Conservation (phyloP, 1,140 invertebrate species). For the Nymphalis io region DNA sequence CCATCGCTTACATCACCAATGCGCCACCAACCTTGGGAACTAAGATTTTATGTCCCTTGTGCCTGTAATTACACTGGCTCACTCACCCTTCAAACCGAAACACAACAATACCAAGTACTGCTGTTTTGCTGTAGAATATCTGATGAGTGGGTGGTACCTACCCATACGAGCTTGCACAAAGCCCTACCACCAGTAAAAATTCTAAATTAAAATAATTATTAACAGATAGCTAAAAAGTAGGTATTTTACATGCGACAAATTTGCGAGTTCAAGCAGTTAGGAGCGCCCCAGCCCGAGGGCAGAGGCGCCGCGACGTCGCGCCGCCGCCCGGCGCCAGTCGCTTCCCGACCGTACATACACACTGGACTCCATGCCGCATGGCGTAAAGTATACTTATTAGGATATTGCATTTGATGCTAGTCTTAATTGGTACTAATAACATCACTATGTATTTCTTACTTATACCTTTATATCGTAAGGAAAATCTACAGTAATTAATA, state of each 20-base stretch:
- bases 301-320: conserved; percentile 63
- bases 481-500: too few species aligned
- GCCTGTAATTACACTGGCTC: too few species aligned
- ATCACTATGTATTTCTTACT: not conserved
- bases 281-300: conserved; percentile 45
- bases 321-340: conserved; percentile 49
- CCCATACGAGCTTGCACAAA: too few species aligned
- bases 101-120: too few species aligned
- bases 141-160: too few species aligned
- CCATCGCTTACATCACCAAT: too few species aligned
- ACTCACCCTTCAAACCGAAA: too few species aligned
- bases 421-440: not conserved
- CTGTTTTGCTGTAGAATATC: too few species aligned
- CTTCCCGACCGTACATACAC: conserved; percentile 22
- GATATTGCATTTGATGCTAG: not conserved
- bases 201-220: too few species aligned
- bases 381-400: conserved; percentile 12
- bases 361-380: conserved; percentile 11
- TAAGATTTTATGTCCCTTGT: too few species aligned
- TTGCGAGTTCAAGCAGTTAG: conserved; percentile 45
- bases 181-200: too few species aligned
- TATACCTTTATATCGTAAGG: not conserved
- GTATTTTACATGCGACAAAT: conserved; percentile 8
- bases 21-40: too few species aligned
- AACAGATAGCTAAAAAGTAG: not conserved